These are phyloP conservation scores for Apocheima hispidaria DNA, from an alignment of 2,888 invertebrate species.

Conservation along the genomic window DNA sequence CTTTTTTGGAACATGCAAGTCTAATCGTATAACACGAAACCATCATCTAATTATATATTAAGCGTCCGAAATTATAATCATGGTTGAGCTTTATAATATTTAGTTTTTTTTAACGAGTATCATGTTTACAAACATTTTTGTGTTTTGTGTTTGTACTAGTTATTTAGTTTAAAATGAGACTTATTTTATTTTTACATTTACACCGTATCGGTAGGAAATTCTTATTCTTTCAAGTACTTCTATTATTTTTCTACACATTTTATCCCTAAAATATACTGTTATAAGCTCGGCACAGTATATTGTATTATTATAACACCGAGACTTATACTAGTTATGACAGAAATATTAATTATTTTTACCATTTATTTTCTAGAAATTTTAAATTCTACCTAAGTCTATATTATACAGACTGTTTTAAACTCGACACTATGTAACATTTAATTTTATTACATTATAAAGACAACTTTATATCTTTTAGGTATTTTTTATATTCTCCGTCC, in stretches of 20 bases:
- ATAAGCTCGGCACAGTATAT: background rate
- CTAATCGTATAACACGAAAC: too few species aligned
- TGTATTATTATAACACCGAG: background rate
- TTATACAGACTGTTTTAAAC: too few species aligned
- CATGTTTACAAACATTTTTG: background rate
- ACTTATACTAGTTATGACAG: background rate
- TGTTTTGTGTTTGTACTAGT: conserved; percentile 2
- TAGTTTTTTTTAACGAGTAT: background rate
- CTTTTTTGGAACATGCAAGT: too few species aligned
- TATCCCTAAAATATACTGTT: background rate
- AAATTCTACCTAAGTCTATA: too few species aligned
- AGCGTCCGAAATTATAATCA: too few species aligned
- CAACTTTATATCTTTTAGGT: background rate
- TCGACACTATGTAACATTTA: too few species aligned
- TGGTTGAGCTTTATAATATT: background rate
- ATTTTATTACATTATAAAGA: background rate
- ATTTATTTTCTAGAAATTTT: too few species aligned
- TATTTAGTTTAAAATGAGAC: conserved; percentile 8
- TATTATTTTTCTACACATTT: background rate
- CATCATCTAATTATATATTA: too few species aligned
- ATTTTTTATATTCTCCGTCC: background rate
- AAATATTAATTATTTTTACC: too few species aligned
- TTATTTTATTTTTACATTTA: background rate
- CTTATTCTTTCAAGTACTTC: background rate
- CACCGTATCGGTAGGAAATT: background rate